Evolutionary conservation across 1,140 invertebrate species (phyloP).

Genomic region (Calycopis cecrops): DNA sequence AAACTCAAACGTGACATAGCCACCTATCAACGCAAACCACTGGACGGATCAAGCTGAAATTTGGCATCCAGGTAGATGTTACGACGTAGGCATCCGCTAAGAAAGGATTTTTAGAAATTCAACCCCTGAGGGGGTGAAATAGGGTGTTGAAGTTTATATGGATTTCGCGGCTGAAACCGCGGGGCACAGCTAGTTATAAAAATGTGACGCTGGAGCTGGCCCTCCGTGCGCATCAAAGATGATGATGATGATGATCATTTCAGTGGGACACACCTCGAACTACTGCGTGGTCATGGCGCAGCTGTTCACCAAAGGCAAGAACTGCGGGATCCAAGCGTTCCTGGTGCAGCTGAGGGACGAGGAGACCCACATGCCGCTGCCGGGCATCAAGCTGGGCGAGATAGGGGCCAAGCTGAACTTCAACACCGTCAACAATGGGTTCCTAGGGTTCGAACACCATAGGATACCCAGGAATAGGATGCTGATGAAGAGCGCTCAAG

Average conservation of each 20-base stretch:
- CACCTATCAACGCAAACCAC: no score
- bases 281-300: conserved; percentile 92
- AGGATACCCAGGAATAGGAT: conserved; percentile 91
- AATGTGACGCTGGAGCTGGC: no score
- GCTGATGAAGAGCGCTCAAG: conserved; percentile 95
- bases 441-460: conserved; percentile 89
- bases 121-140: no score
- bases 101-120: no score
- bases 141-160: no score
- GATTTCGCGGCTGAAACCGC: no score
- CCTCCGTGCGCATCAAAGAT: no score
- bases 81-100: no score
- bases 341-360: conserved; percentile 92
- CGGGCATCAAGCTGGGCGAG: conserved; percentile 93
- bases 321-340: conserved; percentile 93
- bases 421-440: conserved; percentile 93
- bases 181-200: no score
- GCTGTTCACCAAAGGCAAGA: conserved; percentile 87
- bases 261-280: conserved; percentile 94
- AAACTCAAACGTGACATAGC: no score
- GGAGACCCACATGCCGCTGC: conserved; percentile 89
- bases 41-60: no score
- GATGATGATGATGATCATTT: conserved; percentile 28
- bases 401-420: conserved; percentile 95
- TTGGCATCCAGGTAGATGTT: no score